Conservation (phyloP, 2,113 vertebrate genomes). For the Indri indri region DNA sequence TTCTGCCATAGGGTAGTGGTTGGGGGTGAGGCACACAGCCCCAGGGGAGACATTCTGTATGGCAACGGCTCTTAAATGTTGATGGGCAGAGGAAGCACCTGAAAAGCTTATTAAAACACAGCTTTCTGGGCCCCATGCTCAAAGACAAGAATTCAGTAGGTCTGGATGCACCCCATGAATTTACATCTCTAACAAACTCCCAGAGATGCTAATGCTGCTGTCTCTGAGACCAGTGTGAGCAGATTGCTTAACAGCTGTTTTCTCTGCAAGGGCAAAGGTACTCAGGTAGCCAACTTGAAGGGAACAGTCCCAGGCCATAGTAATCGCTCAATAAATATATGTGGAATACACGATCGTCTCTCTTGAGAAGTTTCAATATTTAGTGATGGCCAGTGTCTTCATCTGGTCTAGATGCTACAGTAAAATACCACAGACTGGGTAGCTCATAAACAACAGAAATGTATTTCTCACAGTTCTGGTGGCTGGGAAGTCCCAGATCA, state of each 20-base stretch:
- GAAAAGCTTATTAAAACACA: neutral
- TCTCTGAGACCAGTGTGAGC: neutral
- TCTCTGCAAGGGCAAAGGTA: neutral
- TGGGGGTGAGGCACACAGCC: neutral
- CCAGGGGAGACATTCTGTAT: neutral
- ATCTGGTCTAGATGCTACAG: neutral
- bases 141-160: neutral
- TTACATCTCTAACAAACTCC: neutral
- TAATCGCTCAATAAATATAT: neutral
- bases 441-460: neutral
- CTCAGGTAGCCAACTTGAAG: neutral
- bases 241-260: neutral
- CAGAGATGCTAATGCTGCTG: neutral
- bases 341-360: neutral
- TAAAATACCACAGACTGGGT: neutral
- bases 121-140: neutral
- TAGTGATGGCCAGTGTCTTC: neutral
- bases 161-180: neutral
- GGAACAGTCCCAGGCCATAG: neutral
- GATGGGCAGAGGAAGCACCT: neutral
- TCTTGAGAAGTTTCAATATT: neutral
- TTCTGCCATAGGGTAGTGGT: neutral
- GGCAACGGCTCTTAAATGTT: neutral
- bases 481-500: neutral
- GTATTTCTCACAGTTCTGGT: neutral